Evolutionary conservation across 2,797 vertebrate species (phyloP), one percentile per base, ranked within the genome.

Genomic region (Eulemur rubriventer): DNA sequence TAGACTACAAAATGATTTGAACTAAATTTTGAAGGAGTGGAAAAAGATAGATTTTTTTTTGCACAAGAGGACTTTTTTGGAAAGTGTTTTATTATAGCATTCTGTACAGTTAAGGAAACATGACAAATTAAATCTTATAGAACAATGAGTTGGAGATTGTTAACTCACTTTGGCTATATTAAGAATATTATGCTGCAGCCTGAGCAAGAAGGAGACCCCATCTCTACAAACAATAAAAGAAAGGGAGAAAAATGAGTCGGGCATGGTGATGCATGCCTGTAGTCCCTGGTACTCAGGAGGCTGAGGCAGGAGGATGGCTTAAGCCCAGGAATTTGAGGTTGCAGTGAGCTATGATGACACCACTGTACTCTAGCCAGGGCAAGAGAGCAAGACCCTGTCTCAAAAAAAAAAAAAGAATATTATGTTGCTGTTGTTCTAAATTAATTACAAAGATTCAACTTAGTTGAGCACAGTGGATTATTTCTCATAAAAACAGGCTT

Each of bases 21-120:
- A 35, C 52, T 79, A 69, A 94, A 89, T 89, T 94, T 81, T 93
- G 43, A 59, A 96, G 38, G 30, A 86, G 4, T 79, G 22, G 22
- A 33, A 13, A 84, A 96, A 52, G 6, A 13, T 69, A 81, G 79
- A 17, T 35, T 80, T 11, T 84, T 46, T 57, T 52, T 50, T 50
- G 30, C 20, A 28, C 12, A 81, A 79, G 50, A 38, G 12, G 17
- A 57, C n/a, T 4, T 76, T 65, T 89, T 63, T 9, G 28, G 55
- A 16, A 57, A 94, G 52, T 78, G 20, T 84, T 43, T 43, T 91
- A 76, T 69, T 72, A 59, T n/a, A 90, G 5, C 43, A 41, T 89
- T 93, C 35, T 48, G 4, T 94, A 48, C 8, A 80, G 50, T 70
- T 72, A 80, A 26, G n/a, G 76, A 95, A 92, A 78, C 18, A 85